phyloP scores from a whole-genome alignment of 2,888 invertebrate genomes.

The Trissoscelio sp. region DNA sequence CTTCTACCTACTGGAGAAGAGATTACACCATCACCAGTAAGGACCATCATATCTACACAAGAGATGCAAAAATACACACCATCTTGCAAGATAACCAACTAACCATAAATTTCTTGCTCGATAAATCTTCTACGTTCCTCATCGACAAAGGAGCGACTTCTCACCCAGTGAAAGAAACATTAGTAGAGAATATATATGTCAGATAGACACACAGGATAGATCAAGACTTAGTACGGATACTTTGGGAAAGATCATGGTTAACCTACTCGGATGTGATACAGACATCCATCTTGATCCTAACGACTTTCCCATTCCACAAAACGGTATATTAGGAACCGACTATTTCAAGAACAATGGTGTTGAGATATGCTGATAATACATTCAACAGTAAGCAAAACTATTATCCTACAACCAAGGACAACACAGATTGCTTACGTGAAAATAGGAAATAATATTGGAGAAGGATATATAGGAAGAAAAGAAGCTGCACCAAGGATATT shows the following conservation, averaged over 20 bases:
- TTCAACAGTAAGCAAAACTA: not conserved
- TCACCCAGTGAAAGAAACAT: constrained; percentile 2
- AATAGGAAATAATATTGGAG: not conserved
- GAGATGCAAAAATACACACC: too few species aligned
- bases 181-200: not conserved
- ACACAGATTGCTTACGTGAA: not conserved
- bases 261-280: constrained; percentile 3
- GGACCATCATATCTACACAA: too few species aligned
- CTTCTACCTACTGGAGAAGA: too few species aligned
- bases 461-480: not conserved
- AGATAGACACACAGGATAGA: not conserved
- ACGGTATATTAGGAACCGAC: constrained; percentile 12
- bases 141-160: constrained; percentile 1
- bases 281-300: constrained; percentile 11
- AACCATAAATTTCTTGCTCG: not conserved
- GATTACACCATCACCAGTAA: not conserved
- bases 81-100: not conserved
- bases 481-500: not conserved
- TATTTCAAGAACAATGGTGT: not conserved
- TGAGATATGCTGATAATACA: not conserved
- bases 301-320: constrained; percentile 16
- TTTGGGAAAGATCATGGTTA: constrained; percentile 1
- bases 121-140: constrained; percentile 8
- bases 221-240: constrained; percentile 3
- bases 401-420: not conserved